These are phyloP conservation scores for Arnoldichthys spilopterus DNA, from an alignment of 2,797 vertebrate species.

Conservation along the genomic window DNA sequence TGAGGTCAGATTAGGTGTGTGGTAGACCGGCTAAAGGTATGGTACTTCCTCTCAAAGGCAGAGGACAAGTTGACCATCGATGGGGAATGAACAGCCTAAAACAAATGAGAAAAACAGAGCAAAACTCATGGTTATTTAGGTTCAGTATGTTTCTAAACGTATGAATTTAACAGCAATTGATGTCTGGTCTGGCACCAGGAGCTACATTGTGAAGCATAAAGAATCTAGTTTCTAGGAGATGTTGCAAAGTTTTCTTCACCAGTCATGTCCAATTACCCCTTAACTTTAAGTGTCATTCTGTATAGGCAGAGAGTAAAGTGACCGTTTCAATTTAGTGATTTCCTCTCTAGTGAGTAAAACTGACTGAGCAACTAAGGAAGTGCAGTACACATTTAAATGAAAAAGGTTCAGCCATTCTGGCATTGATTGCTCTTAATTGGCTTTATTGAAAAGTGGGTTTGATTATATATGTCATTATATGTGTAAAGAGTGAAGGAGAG, in stretches of 20 bases:
- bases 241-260: background rate
- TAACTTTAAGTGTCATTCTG: constrained; percentile 13
- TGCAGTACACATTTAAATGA: background rate
- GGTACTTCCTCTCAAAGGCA: constrained; percentile 92
- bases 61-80: constrained; percentile 90
- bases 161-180: constrained; percentile 1
- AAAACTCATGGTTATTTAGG: background rate
- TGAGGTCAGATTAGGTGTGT: constrained; percentile 89
- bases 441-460: constrained; percentile 28
- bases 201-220: constrained; percentile 38
- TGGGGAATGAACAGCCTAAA: constrained; percentile 86
- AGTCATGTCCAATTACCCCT: constrained; percentile 26
- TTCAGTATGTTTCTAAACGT: constrained; percentile 23
- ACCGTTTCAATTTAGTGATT: constrained; percentile 15
- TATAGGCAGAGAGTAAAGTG: background rate
- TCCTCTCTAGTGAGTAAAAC: background rate
- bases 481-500: constrained; percentile 1
- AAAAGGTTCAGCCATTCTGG: constrained; percentile 3
- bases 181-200: background rate
- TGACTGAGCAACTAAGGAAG: background rate
- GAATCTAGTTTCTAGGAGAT: background rate
- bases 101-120: constrained; percentile 20
- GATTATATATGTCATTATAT: constrained; percentile 17
- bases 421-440: background rate
- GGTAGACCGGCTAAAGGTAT: constrained; percentile 92